These are phyloP conservation scores for Microhierax caerulescens DNA, from an alignment of 2,797 vertebrate genomes.

Conservation along the genomic window DNA sequence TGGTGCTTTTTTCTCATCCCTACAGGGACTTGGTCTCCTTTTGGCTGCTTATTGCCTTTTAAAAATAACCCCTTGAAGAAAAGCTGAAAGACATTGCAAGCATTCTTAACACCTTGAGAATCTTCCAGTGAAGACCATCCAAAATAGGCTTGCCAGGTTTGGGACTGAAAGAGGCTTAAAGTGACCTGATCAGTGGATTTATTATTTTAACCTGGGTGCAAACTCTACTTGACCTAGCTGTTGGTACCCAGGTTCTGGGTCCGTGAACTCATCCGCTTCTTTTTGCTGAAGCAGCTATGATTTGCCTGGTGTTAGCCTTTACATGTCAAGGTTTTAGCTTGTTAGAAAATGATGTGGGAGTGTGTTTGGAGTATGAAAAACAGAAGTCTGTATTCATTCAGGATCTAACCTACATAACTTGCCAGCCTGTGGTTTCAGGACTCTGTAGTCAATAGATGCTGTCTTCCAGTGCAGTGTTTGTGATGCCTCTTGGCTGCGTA, in stretches of 20 bases:
- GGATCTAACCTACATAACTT: background rate
- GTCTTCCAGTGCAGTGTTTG: background rate
- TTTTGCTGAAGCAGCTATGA: background rate
- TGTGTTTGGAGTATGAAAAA: background rate
- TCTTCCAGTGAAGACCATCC: background rate
- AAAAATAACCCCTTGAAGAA: background rate
- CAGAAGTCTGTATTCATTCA: background rate
- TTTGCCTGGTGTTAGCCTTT: background rate
- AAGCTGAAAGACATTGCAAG: background rate
- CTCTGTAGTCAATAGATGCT: background rate
- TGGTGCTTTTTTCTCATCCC: background rate
- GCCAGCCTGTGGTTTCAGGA: background rate
- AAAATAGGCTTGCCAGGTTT: background rate
- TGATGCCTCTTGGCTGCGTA: background rate
- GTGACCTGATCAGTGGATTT: background rate
- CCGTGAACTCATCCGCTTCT: rapidly evolving
- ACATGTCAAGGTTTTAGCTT: background rate
- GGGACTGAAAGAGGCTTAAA: background rate
- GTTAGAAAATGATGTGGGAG: background rate
- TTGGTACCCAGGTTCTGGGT: background rate
- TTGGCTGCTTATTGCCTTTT: background rate
- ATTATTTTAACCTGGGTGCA: background rate
- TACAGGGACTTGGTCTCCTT: background rate
- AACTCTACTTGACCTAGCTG: background rate
- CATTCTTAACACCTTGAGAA: background rate